Evolutionary conservation across 2,888 invertebrate species (phyloP).

Genomic region (Xestoiulus laeticollis): DNA sequence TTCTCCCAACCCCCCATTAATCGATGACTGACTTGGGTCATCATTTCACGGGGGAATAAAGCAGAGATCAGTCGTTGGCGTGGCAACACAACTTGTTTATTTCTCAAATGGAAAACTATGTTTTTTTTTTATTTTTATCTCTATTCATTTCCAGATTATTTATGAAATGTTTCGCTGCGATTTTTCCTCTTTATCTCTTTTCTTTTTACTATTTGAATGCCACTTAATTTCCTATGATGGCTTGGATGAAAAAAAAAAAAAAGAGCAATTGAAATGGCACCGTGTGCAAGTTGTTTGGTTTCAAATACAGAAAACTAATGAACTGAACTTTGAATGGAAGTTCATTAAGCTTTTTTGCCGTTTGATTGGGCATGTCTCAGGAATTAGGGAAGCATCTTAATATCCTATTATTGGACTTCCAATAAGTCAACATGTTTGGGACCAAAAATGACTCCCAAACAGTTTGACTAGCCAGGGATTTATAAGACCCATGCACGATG

Average conservation of each 20-base stretch:
- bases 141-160: not conserved
- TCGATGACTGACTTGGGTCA: not conserved
- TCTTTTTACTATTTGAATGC: not conserved
- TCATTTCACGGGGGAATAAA: constrained; percentile 6
- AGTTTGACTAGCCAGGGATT: not conserved
- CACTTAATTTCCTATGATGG: constrained; percentile 15
- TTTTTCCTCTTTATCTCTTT: not conserved
- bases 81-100: constrained; percentile 17
- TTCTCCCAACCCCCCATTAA: not conserved
- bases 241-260: not conserved
- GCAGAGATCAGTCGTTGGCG: constrained; percentile 35
- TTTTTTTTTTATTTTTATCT: not conserved
- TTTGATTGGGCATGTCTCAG: not conserved
- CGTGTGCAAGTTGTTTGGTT: constrained; percentile 17
- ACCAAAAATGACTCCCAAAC: not conserved
- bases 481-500: not conserved
- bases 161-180: not conserved
- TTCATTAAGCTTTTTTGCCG: constrained; percentile 5
- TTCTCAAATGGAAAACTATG: not conserved
- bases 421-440: not conserved
- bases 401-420: not conserved
- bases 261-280: constrained; percentile 13
- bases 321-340: not conserved
- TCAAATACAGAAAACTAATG: not conserved
- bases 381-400: not conserved